phyloP scores from a whole-genome alignment of 53 echinoderm and acorn worm genomes.

The Holothuria scabra region DNA sequence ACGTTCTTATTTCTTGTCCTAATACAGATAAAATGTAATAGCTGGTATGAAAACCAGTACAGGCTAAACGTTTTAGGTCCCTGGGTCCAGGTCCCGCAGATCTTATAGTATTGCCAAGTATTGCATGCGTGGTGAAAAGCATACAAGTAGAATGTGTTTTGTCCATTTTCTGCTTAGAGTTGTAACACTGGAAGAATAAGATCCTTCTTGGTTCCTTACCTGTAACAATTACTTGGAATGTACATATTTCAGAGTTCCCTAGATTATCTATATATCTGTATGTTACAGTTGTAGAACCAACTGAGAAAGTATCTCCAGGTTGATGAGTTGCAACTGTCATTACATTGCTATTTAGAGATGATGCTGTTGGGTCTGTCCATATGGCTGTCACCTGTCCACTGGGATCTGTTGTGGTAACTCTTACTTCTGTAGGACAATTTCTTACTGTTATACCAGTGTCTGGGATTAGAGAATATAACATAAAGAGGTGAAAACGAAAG shows the following conservation, averaged over 20 bases:
- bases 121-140: too few species aligned
- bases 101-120: too few species aligned
- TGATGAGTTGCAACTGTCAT: conserved; percentile 42
- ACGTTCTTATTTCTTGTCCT: too few species aligned
- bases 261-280: conserved; percentile 61
- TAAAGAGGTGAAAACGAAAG: too few species aligned
- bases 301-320: conserved; percentile 57
- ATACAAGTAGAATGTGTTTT: too few species aligned
- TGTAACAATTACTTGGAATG: conserved; percentile 62
- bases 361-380: conserved; percentile 67
- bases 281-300: conserved; percentile 52
- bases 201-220: neutral
- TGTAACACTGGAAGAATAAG: too few species aligned
- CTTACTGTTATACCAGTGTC: conserved; percentile 42
- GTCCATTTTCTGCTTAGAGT: too few species aligned
- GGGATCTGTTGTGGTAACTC: conserved; percentile 32
- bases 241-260: conserved; percentile 56
- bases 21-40: too few species aligned
- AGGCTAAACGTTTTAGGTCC: too few species aligned
- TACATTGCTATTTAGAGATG: conserved; percentile 44
- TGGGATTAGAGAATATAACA: neutral
- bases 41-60: too few species aligned
- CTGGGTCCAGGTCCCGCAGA: too few species aligned
- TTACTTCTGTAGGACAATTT: conserved; percentile 61
- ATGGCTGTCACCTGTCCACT: neutral